These are phyloP conservation scores for Apaloderma vittatum DNA, from an alignment of 2,113 vertebrate genomes.

Conservation along the genomic window DNA sequence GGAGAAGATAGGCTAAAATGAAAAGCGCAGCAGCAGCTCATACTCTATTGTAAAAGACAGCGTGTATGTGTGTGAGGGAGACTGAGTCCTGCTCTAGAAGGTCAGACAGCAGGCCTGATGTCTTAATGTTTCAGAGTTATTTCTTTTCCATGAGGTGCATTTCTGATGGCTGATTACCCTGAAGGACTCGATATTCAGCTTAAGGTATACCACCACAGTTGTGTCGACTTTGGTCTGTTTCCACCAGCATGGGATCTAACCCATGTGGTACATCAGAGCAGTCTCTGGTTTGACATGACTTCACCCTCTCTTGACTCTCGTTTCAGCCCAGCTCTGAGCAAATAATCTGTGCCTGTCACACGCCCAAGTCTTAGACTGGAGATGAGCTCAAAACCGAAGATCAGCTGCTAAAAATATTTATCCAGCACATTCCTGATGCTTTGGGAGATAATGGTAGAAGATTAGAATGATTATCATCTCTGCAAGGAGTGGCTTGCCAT, in stretches of 20 bases:
- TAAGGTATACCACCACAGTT: background rate
- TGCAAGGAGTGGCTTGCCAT: background rate
- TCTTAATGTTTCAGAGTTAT: background rate
- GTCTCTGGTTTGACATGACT: background rate
- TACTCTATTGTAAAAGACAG: background rate
- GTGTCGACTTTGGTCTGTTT: background rate
- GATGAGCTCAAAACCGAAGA: background rate
- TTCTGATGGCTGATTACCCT: background rate
- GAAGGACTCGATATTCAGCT: background rate
- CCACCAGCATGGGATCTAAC: background rate
- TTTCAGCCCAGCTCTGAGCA: background rate
- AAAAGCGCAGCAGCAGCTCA: background rate
- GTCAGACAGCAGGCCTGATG: background rate
- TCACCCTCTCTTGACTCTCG: accelerated
- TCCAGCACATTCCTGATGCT: background rate
- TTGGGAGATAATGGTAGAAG: background rate
- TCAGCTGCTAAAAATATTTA: conserved; percentile 7
- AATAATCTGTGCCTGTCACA: background rate
- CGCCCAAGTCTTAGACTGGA: background rate
- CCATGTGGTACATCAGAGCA: background rate
- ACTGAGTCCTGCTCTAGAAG: background rate
- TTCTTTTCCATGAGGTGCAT: background rate
- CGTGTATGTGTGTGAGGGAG: background rate
- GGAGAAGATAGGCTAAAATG: background rate
- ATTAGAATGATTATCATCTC: background rate